Conservation (phyloP, 1,140 invertebrate genomes). For the Plutomurus gul region DNA sequence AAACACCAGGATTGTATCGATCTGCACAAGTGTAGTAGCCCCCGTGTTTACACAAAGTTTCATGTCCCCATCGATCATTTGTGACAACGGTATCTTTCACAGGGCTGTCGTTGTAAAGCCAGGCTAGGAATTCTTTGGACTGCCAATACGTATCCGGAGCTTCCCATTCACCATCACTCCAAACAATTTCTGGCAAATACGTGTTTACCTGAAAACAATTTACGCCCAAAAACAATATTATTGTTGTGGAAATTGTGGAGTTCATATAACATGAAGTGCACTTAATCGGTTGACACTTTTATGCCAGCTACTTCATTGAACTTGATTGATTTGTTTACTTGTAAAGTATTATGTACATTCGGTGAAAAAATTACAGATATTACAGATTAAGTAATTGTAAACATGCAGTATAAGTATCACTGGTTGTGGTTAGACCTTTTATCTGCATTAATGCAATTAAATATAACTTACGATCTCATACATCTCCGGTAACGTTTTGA, state of each 20-base stretch:
- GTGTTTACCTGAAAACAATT: slow-evolving; percentile 56
- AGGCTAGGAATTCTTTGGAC: slow-evolving; percentile 79
- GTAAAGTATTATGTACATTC: too few species aligned
- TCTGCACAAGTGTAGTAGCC: slow-evolving; percentile 77
- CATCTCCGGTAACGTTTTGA: slow-evolving; percentile 55
- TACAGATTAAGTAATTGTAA: slow-evolving; percentile 60
- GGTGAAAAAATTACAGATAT: too few species aligned
- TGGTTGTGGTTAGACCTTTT: not conserved
- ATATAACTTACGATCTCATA: slow-evolving; percentile 54
- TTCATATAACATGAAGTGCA: too few species aligned
- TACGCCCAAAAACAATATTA: too few species aligned
- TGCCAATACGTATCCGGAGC: slow-evolving; percentile 57
- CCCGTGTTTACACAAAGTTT: slow-evolving; percentile 75
- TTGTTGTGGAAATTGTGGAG: not conserved
- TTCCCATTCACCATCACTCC: slow-evolving; percentile 94
- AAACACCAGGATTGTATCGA: slow-evolving; percentile 78
- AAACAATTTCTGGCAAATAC: slow-evolving; percentile 87
- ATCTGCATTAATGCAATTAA: not conserved
- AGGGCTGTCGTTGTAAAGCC: slow-evolving; percentile 94
- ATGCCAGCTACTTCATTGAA: too few species aligned
- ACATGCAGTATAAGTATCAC: not conserved
- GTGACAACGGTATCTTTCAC: slow-evolving; percentile 85
- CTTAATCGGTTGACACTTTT: too few species aligned
- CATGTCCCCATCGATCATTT: slow-evolving; percentile 84
- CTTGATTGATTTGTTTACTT: too few species aligned